Evolutionary conservation across 2,888 invertebrate genomes (phyloP).

Genomic region (Apodemia duryi): DNA sequence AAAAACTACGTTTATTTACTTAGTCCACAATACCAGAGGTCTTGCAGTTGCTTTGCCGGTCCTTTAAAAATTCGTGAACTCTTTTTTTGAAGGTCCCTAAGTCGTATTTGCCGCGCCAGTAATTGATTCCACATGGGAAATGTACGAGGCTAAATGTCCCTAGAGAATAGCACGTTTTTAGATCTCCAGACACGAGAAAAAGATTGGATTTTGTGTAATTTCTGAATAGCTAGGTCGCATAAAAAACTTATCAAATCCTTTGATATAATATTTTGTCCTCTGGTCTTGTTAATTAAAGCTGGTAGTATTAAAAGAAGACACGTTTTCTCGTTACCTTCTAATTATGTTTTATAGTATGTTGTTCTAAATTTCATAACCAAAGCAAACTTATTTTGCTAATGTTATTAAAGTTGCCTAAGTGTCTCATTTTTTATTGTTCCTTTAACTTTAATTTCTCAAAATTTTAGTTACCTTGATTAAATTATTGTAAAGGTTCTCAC

Average conservation of each 20-base stretch:
- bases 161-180: no score
- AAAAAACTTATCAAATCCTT: background rate
- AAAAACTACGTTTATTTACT: no score
- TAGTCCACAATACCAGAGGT: no score
- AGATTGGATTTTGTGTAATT: background rate
- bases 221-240: background rate
- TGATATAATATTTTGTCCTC: background rate
- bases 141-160: no score
- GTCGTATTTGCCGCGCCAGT: no score
- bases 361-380: no score
- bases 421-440: background rate
- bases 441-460: background rate
- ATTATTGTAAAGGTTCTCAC: background rate
- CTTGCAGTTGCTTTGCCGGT: no score
- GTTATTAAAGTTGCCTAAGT: background rate
- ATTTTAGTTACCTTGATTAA: background rate
- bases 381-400: background rate
- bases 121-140: no score
- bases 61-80: no score
- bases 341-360: background rate
- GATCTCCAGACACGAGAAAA: no score
- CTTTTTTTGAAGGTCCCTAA: no score
- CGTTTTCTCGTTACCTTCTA: background rate
- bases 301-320: background rate
- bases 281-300: background rate